Evolutionary conservation across 2,113 vertebrate species (phyloP), one percentile per base, ranked within the genome.

Genomic region (Lontra canadensis): DNA sequence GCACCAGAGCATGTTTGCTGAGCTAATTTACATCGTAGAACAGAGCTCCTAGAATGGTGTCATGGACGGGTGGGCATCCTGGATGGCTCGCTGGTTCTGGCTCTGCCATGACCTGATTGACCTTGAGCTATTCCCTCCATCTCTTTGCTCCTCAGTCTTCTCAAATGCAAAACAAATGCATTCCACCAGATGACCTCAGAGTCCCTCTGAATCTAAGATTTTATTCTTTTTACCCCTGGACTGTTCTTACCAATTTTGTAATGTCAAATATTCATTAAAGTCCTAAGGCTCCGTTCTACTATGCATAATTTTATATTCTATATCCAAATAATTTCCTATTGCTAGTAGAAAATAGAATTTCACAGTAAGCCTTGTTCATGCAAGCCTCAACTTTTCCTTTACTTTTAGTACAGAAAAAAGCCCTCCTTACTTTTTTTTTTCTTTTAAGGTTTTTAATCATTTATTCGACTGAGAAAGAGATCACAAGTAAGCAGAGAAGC

Each of bases 31-130:
- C 11, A 11, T 7, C 12, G 3, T 23, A 55, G 34, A 17, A 13
- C 8, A 31, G 42, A 63, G 25, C 31, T 44, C 6, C 0, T 20
- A 36, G 39, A 15, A 18, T 29, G n/a, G 17, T n/a, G 39, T 29
- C 7, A 1, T 1, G 13, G 7, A 34, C 61, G 81, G 47, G 10
- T 0, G 12, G 12, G 42, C 17, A 4, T n/a, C 49, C 39, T 6
- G 39, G 4, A 1, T 3, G 0, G 36, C 26, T 15, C 1, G 1
- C 59, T 25, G 13, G 4, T 6, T 9, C 47, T 15, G 42, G 8
- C n/a, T 81, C 39, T 57, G 74, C 6, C 6, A n/a, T 11, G 47
- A 12, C 14, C 47, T 1, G 2, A 17, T 31, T 13, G 26, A 34
- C 7, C 12, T 18, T 23, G 21, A 42, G 6, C 25, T n/a, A 12